Conservation (phyloP, 2,888 invertebrate genomes). For the Drosophila fungiperda region DNA sequence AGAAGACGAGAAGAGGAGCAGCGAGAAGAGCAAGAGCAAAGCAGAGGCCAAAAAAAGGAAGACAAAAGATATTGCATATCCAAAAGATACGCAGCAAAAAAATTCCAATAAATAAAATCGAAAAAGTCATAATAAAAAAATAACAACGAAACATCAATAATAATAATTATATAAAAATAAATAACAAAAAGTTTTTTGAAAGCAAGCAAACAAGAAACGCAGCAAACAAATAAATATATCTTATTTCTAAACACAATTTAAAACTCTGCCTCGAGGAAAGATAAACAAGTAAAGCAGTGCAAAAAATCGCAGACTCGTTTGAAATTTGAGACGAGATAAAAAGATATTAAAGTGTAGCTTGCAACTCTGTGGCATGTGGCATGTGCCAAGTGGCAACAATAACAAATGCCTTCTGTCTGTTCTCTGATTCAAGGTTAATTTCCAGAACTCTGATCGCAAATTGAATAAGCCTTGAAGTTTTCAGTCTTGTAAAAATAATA, state of each 20-base stretch:
- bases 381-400: background rate
- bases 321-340: slow-evolving; percentile 25
- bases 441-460: background rate
- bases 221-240: slow-evolving; percentile 24
- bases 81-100: slow-evolving; percentile 41
- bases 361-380: slow-evolving; percentile 8
- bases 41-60: slow-evolving; percentile 16
- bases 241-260: slow-evolving; percentile 35
- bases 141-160: background rate
- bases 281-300: background rate
- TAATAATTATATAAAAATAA: background rate
- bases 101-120: slow-evolving; percentile 1
- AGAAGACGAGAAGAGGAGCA: background rate
- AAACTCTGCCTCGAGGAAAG: background rate
- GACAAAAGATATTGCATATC: slow-evolving; percentile 39
- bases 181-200: background rate
- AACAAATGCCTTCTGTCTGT: background rate
- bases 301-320: background rate
- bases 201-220: slow-evolving; percentile 5
- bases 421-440: slow-evolving; percentile 34
- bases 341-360: slow-evolving; percentile 3
- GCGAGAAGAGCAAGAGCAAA: slow-evolving; percentile 11
- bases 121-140: slow-evolving; percentile 6
- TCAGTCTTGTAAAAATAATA: background rate
- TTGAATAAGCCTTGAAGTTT: background rate